phyloP scores from a whole-genome alignment of 2,888 invertebrate genomes.

The Cepaea hortensis region DNA sequence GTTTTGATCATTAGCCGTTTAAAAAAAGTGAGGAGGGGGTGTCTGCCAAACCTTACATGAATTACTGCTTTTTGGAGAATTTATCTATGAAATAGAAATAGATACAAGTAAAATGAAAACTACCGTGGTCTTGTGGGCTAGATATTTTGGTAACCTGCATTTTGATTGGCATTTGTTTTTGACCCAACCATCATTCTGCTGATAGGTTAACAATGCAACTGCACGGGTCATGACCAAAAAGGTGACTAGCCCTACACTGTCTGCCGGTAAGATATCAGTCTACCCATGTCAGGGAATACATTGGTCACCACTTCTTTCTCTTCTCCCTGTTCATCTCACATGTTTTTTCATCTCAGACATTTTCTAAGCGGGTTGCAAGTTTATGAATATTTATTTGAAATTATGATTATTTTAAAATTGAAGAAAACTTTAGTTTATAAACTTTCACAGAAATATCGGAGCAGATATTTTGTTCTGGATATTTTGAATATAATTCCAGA shows the following conservation, averaged over 20 bases:
- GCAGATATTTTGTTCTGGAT: neutral
- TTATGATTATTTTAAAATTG: too few relatives aligned
- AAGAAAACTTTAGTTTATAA: too few relatives aligned
- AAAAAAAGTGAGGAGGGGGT: too few relatives aligned
- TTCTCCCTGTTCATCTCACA: neutral
- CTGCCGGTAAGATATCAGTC: constrained; percentile 69
- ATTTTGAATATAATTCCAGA: neutral
- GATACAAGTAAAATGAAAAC: neutral
- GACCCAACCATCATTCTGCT: constrained; percentile 48
- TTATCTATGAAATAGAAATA: too few relatives aligned
- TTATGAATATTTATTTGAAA: neutral
- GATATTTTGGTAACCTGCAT: constrained; percentile 39
- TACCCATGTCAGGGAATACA: neutral
- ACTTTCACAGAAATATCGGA: too few relatives aligned
- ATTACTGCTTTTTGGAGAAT: too few relatives aligned
- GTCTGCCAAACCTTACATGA: too few relatives aligned
- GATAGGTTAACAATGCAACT: constrained; percentile 97
- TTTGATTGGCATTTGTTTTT: constrained; percentile 49
- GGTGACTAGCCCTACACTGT: constrained; percentile 71
- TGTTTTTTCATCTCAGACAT: neutral
- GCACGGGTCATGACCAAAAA: constrained; percentile 99
- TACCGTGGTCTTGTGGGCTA: constrained; percentile 27
- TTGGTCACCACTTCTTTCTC: constrained; percentile 18
- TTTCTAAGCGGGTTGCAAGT: constrained; percentile 36
- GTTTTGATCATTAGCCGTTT: too few relatives aligned